phyloP scores from a whole-genome alignment of 2,113 vertebrate genomes.

The Mesembrinibis cayennensis region DNA sequence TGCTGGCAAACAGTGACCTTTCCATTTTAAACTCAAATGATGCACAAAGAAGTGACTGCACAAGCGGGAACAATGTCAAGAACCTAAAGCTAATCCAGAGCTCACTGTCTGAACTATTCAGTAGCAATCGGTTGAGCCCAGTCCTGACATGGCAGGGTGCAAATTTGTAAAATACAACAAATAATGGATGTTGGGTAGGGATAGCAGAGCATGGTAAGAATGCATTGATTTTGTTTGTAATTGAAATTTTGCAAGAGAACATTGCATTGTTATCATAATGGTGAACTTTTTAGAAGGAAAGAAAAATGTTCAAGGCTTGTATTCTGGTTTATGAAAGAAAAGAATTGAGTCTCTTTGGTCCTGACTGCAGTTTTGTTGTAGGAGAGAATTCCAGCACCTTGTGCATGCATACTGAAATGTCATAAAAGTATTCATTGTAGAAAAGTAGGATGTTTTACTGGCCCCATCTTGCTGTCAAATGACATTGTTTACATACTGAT shows the following conservation, averaged over 20 bases:
- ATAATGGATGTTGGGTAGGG: background rate
- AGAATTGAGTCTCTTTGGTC: background rate
- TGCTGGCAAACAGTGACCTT: background rate
- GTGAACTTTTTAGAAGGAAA: background rate
- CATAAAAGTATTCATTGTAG: background rate
- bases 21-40: background rate
- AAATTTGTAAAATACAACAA: background rate
- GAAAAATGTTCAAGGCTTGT: background rate
- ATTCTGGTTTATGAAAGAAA: background rate
- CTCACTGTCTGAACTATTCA: background rate
- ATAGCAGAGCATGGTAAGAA: background rate
- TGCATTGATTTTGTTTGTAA: background rate
- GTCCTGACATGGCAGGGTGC: background rate
- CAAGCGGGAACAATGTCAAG: background rate
- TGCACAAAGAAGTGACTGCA: background rate
- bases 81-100: background rate
- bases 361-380: background rate
- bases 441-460: background rate
- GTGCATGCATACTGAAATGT: background rate
- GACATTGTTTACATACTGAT: background rate
- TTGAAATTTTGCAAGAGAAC: background rate
- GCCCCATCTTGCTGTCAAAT: background rate
- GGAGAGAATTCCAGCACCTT: background rate
- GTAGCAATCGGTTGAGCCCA: background rate
- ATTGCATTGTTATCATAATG: background rate